These are phyloP conservation scores for Falco concolor DNA, from an alignment of 2,797 vertebrate species.

Conservation along the genomic window DNA sequence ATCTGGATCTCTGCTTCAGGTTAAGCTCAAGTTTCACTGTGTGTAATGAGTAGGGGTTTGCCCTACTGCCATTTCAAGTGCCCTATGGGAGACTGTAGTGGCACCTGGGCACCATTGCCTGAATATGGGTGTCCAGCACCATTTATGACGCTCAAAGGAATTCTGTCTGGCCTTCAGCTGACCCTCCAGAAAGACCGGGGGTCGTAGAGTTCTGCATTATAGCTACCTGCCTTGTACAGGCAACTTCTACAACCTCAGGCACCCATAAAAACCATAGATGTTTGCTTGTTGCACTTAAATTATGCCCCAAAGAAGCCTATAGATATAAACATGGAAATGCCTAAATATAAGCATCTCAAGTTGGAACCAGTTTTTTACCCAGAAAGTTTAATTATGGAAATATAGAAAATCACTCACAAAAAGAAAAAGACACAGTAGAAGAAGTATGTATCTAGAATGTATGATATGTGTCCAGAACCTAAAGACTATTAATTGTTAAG, in stretches of 20 bases:
- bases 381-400: background rate
- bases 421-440: background rate
- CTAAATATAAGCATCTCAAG: background rate
- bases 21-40: background rate
- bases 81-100: fast-evolving
- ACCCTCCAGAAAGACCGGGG: background rate
- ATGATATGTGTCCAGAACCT: background rate
- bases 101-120: background rate
- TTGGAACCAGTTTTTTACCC: background rate
- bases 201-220: background rate
- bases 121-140: background rate
- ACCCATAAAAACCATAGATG: background rate
- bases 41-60: background rate
- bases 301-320: background rate
- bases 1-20: background rate
- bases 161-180: background rate
- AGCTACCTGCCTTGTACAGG: background rate
- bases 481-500: background rate
- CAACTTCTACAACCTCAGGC: background rate
- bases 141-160: background rate
- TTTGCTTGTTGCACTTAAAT: background rate
- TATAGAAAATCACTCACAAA: background rate
- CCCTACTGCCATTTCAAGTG: background rate
- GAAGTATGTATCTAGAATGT: background rate
- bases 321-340: background rate